These are phyloP conservation scores for Dryas iulia DNA, from an alignment of 1,140 invertebrate genomes.

Conservation along the genomic window DNA sequence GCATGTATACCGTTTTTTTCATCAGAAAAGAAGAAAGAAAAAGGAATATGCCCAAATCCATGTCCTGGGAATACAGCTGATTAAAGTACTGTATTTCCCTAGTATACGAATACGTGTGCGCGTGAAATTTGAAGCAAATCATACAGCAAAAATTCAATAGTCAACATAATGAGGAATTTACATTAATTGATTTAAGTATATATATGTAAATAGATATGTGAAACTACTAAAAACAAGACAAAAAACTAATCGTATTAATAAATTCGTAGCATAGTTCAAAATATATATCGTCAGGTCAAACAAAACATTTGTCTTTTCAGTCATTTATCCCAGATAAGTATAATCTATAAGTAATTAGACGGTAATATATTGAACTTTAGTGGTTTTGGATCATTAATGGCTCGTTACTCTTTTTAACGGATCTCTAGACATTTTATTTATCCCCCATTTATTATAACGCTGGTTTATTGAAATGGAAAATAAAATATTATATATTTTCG, in stretches of 20 bases:
- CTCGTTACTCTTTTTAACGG: constrained; percentile 63
- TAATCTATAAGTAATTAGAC: constrained; percentile 76
- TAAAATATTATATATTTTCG: constrained; percentile 11
- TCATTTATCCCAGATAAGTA: constrained; percentile 59
- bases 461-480: constrained; percentile 8
- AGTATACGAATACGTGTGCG: too few relatives aligned
- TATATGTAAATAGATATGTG: too few relatives aligned
- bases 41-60: too few relatives aligned
- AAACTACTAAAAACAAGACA: background rate
- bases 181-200: too few relatives aligned
- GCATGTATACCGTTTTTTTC: too few relatives aligned
- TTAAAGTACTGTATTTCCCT: too few relatives aligned
- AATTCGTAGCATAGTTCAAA: constrained; percentile 58
- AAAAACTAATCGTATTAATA: constrained; percentile 62
- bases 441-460: constrained; percentile 41
- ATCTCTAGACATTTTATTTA: constrained; percentile 51
- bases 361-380: constrained; percentile 70
- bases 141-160: too few relatives aligned
- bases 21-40: too few relatives aligned
- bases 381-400: constrained; percentile 67
- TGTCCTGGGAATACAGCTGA: too few relatives aligned
- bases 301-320: constrained; percentile 60
- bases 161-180: too few relatives aligned
- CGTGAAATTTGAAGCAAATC: too few relatives aligned
- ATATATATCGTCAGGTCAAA: constrained; percentile 60